These are phyloP conservation scores for Ooceraea biroi DNA, from an alignment of 1,140 invertebrate species.

Conservation along the genomic window DNA sequence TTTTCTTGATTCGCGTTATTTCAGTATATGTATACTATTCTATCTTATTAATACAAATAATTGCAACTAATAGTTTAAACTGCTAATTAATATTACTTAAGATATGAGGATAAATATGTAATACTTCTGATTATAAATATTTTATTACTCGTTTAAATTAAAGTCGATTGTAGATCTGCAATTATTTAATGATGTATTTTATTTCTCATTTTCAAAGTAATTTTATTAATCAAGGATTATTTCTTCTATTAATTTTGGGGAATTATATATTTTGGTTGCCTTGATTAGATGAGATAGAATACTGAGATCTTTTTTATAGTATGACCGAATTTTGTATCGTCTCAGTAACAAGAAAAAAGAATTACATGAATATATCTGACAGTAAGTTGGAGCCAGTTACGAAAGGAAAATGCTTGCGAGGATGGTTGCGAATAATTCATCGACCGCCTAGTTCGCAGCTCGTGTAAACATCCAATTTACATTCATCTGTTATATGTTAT, in stretches of 20 bases:
- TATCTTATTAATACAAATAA: not conserved
- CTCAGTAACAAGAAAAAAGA: slow-evolving; percentile 30
- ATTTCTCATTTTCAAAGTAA: too few relatives aligned
- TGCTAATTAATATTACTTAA: slow-evolving; percentile 34
- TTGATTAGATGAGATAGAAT: not conserved
- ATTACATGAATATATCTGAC: slow-evolving; percentile 13
- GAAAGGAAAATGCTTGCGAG: slow-evolving; percentile 19
- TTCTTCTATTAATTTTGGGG: not conserved
- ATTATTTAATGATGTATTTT: too few relatives aligned
- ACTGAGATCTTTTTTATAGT: slow-evolving; percentile 4
- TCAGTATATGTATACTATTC: not conserved
- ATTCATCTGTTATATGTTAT: slow-evolving; percentile 7
- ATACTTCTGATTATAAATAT: too few relatives aligned
- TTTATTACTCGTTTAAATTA: too few relatives aligned
- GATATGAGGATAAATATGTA: slow-evolving; percentile 1
- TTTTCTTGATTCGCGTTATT: slow-evolving; percentile 20
- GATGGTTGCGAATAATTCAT: slow-evolving; percentile 46
- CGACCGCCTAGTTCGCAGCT: slow-evolving; percentile 17
- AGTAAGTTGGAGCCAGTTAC: not conserved
- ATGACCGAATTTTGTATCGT: slow-evolving; percentile 33
- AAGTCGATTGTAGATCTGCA: too few relatives aligned
- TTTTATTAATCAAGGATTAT: not conserved
- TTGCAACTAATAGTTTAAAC: slow-evolving; percentile 19
- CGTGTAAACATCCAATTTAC: slow-evolving; percentile 52
- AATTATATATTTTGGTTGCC: slow-evolving; percentile 17